Conservation (phyloP, 2,888 invertebrate species). For the Galeopsomyia nigrocyanea region DNA sequence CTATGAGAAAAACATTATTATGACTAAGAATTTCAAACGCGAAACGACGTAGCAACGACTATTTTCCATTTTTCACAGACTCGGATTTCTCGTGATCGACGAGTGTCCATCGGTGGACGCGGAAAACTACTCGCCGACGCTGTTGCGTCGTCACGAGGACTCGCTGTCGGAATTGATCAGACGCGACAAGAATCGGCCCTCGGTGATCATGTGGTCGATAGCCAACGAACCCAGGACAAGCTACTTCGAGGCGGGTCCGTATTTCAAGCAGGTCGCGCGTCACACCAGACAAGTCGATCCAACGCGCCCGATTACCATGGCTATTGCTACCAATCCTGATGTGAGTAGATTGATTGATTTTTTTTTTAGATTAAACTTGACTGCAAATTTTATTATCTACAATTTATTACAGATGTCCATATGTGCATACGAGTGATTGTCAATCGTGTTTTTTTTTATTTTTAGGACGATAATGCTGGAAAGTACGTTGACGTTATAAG, state of each 20-base stretch:
- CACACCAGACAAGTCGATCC: conserved; percentile 84
- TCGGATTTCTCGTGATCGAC: conserved; percentile 80
- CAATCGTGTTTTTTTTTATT: conserved; percentile 31
- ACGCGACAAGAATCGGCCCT: conserved; percentile 95
- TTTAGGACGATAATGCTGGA: conserved; percentile 67
- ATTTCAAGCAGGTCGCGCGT: conserved; percentile 84
- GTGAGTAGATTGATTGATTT: conserved; percentile 68
- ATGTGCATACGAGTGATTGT: too few relatives aligned
- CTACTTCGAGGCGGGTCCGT: conserved; percentile 77
- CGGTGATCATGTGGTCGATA: conserved; percentile 96
- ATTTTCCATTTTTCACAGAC: conserved; percentile 65
- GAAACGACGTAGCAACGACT: neutral
- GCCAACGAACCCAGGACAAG: conserved; percentile 92
- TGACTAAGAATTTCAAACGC: too few relatives aligned
- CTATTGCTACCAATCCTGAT: conserved; percentile 75
- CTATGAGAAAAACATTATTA: too few relatives aligned
- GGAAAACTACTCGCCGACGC: conserved; percentile 79
- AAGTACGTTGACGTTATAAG: conserved; percentile 88
- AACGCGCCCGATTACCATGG: conserved; percentile 88
- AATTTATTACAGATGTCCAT: too few relatives aligned
- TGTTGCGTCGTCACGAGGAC: conserved; percentile 85
- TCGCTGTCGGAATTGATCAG: conserved; percentile 89
- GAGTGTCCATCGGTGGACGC: conserved; percentile 96
- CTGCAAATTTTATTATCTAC: neutral
- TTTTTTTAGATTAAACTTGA: neutral